A percentile compares a stretch with the other conserved stretches of the same genome.
Conservation (phyloP, 2,113 vertebrate genomes). For the Phylloscopus trochiloides region DNA sequence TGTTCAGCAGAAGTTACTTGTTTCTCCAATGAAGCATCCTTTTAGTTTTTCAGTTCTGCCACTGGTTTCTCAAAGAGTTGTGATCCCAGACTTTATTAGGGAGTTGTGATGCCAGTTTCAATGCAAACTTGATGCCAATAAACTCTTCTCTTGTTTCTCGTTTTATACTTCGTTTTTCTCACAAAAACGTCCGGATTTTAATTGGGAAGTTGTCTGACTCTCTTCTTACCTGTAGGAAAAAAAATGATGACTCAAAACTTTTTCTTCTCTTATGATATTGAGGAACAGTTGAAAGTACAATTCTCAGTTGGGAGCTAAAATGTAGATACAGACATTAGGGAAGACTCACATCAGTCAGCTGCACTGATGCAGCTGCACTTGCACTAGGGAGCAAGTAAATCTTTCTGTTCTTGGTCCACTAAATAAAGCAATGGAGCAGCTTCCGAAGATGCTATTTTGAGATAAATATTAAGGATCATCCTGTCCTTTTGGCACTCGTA, state of each 20-base stretch:
- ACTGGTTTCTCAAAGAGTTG: background rate
- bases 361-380: background rate
- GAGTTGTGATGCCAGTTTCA: background rate
- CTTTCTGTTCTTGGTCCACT: background rate
- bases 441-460: background rate
- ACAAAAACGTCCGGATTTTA: background rate
- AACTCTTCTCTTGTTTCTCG: background rate
- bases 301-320: background rate
- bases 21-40: background rate
- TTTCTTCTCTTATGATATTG: background rate
- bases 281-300: background rate
- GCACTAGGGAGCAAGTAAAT: background rate
- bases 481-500: background rate
- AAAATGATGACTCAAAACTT: background rate
- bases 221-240: background rate
- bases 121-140: background rate
- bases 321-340: background rate
- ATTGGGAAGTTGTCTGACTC: background rate
- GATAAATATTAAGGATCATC: background rate
- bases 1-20: background rate
- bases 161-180: background rate
- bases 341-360: background rate
- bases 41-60: background rate
- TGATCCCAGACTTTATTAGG: background rate
- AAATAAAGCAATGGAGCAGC: background rate